Evolutionary conservation across 2,888 invertebrate species (phyloP).

Genomic region (Drosophila mimica): DNA sequence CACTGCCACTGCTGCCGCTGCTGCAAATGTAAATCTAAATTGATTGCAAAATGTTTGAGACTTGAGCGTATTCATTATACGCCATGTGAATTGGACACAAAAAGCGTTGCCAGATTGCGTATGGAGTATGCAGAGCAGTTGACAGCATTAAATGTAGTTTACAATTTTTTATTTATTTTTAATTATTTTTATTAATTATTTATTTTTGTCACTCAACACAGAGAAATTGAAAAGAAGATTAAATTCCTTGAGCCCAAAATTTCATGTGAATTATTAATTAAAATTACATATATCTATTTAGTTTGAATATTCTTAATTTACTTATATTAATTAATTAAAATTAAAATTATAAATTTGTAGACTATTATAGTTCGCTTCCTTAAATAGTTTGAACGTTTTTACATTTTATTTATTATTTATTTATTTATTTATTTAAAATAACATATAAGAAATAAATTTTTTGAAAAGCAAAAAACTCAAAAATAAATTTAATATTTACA

Average conservation of each 20-base stretch:
- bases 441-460: no score
- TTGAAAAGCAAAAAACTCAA: not conserved
- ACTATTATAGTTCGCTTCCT: rapidly evolving
- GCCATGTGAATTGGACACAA: slow-evolving; percentile 40
- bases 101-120: slow-evolving; percentile 57
- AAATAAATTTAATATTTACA: not conserved
- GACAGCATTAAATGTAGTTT: not conserved
- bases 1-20: slow-evolving; percentile 36
- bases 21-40: slow-evolving; percentile 77
- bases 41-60: slow-evolving; percentile 74
- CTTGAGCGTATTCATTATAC: slow-evolving; percentile 58
- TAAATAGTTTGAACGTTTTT: rapidly evolving
- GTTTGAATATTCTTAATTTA: not conserved
- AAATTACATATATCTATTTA: not conserved
- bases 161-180: not conserved
- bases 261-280: not conserved
- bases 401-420: no score
- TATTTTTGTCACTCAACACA: not conserved
- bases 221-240: not conserved
- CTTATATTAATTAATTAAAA: not conserved
- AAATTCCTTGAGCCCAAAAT: no score
- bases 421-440: no score
- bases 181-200: no score
- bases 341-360: not conserved
- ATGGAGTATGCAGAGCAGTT: not conserved